Conservation (phyloP, 2,888 invertebrate genomes). For the Gnatocerus cornutus region DNA sequence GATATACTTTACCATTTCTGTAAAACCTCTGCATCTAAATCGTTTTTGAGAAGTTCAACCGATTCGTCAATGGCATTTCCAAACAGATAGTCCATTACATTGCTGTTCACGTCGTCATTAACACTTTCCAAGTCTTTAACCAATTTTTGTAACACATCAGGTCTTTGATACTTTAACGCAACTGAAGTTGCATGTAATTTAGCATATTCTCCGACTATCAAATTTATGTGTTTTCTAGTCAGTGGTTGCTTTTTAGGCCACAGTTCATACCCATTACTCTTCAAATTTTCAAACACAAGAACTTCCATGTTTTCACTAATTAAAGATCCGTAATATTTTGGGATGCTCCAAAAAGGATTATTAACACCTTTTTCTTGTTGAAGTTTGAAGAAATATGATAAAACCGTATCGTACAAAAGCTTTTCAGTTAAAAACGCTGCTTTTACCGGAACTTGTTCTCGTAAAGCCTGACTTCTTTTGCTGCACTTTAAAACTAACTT, state of each 20-base stretch:
- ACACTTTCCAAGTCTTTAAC: not conserved
- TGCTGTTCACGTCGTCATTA: not conserved
- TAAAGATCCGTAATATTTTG: constrained; percentile 37
- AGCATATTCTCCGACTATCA: constrained; percentile 37
- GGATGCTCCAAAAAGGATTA: constrained; percentile 13
- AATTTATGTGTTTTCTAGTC: constrained; percentile 57
- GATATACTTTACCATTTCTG: constrained; percentile 1
- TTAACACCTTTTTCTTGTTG: constrained; percentile 14
- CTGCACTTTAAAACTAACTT: constrained; percentile 32
- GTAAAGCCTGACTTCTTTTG: constrained; percentile 14
- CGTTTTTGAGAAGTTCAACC: not conserved
- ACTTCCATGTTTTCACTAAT: constrained; percentile 49
- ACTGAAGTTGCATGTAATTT: constrained; percentile 48
- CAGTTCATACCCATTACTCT: constrained; percentile 51
- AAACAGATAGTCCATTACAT: not conserved
- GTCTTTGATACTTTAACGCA: constrained; percentile 33
- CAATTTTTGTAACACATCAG: constrained; percentile 22
- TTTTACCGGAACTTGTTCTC: constrained; percentile 28
- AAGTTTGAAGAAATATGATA: constrained; percentile 20
- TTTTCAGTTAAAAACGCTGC: constrained; percentile 36
- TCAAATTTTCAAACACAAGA: constrained; percentile 57
- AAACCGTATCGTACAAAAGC: constrained; percentile 22
- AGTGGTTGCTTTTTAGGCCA: constrained; percentile 55
- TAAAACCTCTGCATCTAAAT: not conserved
- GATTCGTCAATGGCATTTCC: not conserved